Base-by-base conservation (phyloP, 2,888 invertebrate genomes). In the Cylindroiulus punctatus region DNA sequence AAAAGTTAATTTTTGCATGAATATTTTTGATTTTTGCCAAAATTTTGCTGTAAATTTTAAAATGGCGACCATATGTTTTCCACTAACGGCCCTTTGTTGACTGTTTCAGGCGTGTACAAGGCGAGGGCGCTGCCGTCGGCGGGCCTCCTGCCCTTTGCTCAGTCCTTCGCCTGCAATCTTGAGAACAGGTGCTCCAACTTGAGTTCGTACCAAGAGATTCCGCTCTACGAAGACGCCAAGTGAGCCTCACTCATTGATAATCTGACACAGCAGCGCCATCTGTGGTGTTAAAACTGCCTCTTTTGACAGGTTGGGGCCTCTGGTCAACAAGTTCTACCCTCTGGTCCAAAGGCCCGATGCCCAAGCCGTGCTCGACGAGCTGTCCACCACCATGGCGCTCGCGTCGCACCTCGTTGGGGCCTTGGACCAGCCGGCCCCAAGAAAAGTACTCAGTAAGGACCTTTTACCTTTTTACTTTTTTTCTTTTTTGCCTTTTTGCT, bases 91-190 rank as follows among this genome's bases (percentile, higher is more conserved):
- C n/a, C n/a, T n/a, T n/a, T n/a, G n/a, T n/a, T n/a, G n/a, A n/a
- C 40, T 84, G 10, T 86, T 47, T 87, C 87, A 91, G 91, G 89
- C 86, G 89, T 89, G 10, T 91, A 90, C 88, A 88, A 88, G 22
- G 89, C 90, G 4, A 89, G 89, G 88, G 91, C 91, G 0, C 88
- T 92, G 84, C 92, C 92, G 5, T 91, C 91, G 14, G 90, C 91
- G 26, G 92, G 92, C 12, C 89, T 91, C 32, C 89, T 92, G 85
- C 90, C 91, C 1, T 89, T 92, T 7, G 90, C 91, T 89, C 91
- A 92, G 89, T 90, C 90, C 32, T 92, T 92, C 89, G 65, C 85
- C 8, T 86, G 86, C 44, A 86, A 86, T 84, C 42, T 86, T 32
- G 86, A 86, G 5, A 86, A 86, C 76, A 65, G 57, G 36, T 86